Conservation (phyloP, 2,113 vertebrate species). For the Halcyon senegalensis region DNA sequence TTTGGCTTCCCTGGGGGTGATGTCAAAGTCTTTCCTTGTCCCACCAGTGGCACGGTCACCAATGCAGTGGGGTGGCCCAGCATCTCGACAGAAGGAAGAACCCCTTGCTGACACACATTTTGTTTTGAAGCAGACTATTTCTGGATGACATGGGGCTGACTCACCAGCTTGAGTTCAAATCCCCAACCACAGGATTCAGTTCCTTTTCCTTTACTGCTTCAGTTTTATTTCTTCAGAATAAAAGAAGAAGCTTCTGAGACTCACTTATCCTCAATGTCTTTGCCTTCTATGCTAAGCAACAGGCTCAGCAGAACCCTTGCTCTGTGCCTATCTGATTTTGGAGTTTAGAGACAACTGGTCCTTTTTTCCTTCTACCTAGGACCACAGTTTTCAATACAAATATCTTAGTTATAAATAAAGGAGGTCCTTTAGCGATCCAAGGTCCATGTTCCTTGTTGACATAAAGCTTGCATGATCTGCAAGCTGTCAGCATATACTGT, state of each 20-base stretch:
- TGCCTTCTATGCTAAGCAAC: not conserved
- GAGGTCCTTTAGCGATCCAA: not conserved
- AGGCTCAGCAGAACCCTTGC: not conserved
- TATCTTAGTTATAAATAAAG: not conserved
- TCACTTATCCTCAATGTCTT: not conserved
- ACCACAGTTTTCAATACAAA: not conserved
- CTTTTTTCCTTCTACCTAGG: not conserved
- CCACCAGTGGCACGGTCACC: fast-evolving
- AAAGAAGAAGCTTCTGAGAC: slow-evolving; percentile 12
- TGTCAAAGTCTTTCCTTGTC: not conserved
- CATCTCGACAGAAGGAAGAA: slow-evolving; percentile 1
- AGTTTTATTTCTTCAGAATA: slow-evolving; percentile 44
- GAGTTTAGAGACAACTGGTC: not conserved
- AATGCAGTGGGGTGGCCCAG: fast-evolving
- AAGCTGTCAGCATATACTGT: not conserved
- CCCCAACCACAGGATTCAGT: slow-evolving; percentile 39
- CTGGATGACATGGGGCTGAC: not conserved
- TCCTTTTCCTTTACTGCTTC: slow-evolving; percentile 39
- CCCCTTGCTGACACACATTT: not conserved
- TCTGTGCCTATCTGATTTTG: not conserved
- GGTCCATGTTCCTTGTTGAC: not conserved
- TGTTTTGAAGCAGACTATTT: slow-evolving; percentile 39
- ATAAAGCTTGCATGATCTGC: not conserved
- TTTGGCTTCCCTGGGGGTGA: not conserved
- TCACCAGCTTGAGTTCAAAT: slow-evolving; percentile 11